A percentile compares a stretch with the other conserved stretches of the same genome.
These are phyloP conservation scores for Apotomis capreana DNA, from an alignment of 2,888 invertebrate genomes.

Conservation along the genomic window DNA sequence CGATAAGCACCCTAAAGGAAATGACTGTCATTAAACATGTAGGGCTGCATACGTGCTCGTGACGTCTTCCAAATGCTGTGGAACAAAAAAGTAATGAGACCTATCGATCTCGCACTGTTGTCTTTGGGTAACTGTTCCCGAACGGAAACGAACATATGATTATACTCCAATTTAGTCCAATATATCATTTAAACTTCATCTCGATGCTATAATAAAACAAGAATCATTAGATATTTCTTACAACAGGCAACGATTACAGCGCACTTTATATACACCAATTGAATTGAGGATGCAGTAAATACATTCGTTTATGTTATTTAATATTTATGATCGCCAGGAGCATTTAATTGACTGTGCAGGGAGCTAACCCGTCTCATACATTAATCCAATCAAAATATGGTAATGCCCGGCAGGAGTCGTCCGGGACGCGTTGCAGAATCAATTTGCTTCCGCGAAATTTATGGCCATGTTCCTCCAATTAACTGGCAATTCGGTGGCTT, in stretches of 20 bases:
- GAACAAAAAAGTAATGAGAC: constrained; percentile 64
- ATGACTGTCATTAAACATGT: constrained; percentile 57
- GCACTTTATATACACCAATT: constrained; percentile 1
- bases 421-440: constrained; percentile 67
- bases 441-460: constrained; percentile 77
- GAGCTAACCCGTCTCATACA: constrained; percentile 70
- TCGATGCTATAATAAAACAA: constrained; percentile 14
- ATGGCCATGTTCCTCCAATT: constrained; percentile 79
- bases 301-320: constrained; percentile 48
- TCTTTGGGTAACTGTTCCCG: constrained; percentile 60
- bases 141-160: constrained; percentile 68
- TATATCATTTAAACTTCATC: constrained; percentile 22
- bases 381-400: constrained; percentile 79
- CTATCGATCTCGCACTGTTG: constrained; percentile 60
- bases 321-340: constrained; percentile 67
- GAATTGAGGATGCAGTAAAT: neutral
- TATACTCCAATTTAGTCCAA: constrained; percentile 66
- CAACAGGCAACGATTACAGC: constrained; percentile 8
- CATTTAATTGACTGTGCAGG: constrained; percentile 72
- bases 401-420: constrained; percentile 63
- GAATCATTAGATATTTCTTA: constrained; percentile 17
- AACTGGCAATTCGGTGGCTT: constrained; percentile 83
- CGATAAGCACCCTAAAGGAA: constrained; percentile 52
- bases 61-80: constrained; percentile 49
- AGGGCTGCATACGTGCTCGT: constrained; percentile 53